Conservation (phyloP, 2,797 vertebrate species). For the Apogon talboti region DNA sequence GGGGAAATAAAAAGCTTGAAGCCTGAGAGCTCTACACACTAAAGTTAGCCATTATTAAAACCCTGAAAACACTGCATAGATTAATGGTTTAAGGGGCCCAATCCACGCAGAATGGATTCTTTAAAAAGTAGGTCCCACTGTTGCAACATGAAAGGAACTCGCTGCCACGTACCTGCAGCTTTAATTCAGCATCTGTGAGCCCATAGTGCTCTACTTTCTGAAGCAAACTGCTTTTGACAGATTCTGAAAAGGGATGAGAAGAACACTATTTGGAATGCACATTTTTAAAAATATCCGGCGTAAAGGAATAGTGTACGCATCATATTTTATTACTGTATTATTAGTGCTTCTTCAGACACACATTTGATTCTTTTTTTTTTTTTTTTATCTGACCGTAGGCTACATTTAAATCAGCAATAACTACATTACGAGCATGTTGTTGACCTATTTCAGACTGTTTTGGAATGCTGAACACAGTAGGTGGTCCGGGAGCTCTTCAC, state of each 20-base stretch:
- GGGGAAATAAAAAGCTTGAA: conserved; percentile 41
- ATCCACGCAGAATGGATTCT: conserved; percentile 57
- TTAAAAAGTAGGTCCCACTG: conserved; percentile 65
- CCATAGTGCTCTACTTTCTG: neutral
- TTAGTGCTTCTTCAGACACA: neutral
- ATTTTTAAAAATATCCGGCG: neutral
- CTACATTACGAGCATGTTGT: conserved; percentile 9
- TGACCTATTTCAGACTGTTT: conserved; percentile 49
- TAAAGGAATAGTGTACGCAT: neutral
- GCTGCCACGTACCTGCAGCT: conserved; percentile 58
- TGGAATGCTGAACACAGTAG: conserved; percentile 47
- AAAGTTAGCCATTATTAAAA: conserved; percentile 65
- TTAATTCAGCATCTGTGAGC: conserved; percentile 39
- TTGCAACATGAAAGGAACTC: conserved; percentile 60
- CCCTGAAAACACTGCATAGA: conserved; percentile 68
- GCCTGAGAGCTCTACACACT: conserved; percentile 47
- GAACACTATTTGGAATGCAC: neutral
- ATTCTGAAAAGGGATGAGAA: neutral
- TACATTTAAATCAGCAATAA: neutral
- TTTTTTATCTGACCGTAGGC: neutral
- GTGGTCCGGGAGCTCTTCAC: conserved; percentile 60
- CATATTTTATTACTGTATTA: neutral
- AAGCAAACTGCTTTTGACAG: conserved; percentile 24
- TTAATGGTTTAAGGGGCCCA: conserved; percentile 78
- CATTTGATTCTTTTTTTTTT: neutral